phyloP scores from a whole-genome alignment of 2,113 vertebrate species.

The cat (Felis catus) region F.catus_Fca126_mat1.0 CM031424.1:72743501-72744000 shows the following conservation, averaged over 20 bases:
- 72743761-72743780: neutral
- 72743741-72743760: neutral
- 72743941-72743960: neutral
- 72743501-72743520: neutral
- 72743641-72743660: neutral
- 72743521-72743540: neutral
- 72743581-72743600: neutral
- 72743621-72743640: neutral
- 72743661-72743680: neutral
- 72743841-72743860: neutral
- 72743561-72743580: neutral
- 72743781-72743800: neutral
- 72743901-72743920: neutral
- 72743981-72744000: neutral
- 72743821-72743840: neutral
- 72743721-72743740: neutral
- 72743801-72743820: neutral
- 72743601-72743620: neutral
- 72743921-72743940: neutral
- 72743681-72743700: neutral
- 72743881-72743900: neutral
- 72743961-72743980: constrained; percentile 25
- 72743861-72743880: neutral
- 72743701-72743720: neutral
- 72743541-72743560: neutral